Evolutionary conservation across 1,140 invertebrate species (phyloP).

Genomic region (Riptortus pedestris): DNA sequence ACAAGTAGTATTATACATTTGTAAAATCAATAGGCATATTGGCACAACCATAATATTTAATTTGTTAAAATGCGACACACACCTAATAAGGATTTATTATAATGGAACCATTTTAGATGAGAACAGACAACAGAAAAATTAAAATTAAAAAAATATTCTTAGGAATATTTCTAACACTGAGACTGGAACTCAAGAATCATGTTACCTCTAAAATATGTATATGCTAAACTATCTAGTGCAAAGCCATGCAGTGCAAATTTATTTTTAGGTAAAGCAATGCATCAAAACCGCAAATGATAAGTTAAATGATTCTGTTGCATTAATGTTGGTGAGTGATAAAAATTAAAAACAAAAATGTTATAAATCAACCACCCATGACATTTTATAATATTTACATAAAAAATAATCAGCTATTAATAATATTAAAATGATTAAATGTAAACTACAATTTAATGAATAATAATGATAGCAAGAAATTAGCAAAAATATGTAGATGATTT

Average conservation of each 20-base stretch:
- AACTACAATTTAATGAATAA: no score
- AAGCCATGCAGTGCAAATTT: constrained; percentile 14
- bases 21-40: no score
- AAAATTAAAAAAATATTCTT: constrained; percentile 1
- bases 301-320: background rate
- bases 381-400: constrained; percentile 3
- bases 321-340: background rate
- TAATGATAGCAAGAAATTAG: no score
- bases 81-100: background rate
- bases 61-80: constrained; percentile 10
- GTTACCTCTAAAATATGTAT: background rate
- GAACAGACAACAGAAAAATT: background rate
- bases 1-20: no score
- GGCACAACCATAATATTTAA: background rate
- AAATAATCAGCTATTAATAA: background rate
- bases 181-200: no score
- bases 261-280: background rate
- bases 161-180: no score
- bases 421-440: background rate
- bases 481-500: no score
- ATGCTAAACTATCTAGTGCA: constrained; percentile 1
- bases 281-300: background rate
- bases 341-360: background rate
- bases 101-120: background rate
- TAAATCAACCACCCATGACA: constrained; percentile 6